These are phyloP conservation scores for Heterocephalus glaber DNA, from an alignment of 2,113 vertebrate genomes.

Conservation along the genomic window DNA sequence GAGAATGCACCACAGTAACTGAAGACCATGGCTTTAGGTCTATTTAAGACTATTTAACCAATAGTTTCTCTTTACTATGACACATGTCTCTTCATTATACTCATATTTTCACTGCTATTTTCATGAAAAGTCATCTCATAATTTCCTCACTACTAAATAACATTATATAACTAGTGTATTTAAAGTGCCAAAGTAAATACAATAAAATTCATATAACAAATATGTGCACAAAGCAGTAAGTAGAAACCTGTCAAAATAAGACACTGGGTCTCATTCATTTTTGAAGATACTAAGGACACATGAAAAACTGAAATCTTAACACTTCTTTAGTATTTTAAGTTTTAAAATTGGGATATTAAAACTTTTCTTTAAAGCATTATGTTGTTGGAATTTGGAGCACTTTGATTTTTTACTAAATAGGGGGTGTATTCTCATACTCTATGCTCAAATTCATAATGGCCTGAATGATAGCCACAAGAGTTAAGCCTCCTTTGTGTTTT, in stretches of 20 bases:
- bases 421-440: background rate
- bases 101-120: background rate
- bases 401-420: conserved; percentile 20
- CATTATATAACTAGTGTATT: background rate
- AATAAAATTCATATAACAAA: background rate
- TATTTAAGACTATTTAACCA: background rate
- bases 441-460: background rate
- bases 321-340: background rate
- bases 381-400: background rate
- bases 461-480: background rate
- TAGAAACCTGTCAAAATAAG: conserved; percentile 21
- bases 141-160: background rate
- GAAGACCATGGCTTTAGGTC: background rate
- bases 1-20: background rate
- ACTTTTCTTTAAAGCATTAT: background rate
- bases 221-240: background rate
- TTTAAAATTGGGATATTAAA: background rate
- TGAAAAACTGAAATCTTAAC: background rate
- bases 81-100: background rate
- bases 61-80: background rate
- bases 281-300: background rate
- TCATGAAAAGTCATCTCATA: background rate
- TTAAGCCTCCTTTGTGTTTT: background rate
- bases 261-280: background rate
- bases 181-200: background rate